Evolutionary conservation across 2,113 vertebrate genomes (phyloP), one percentile per base, ranked within the genome.

Genomic region (Callaeas wilsoni): DNA sequence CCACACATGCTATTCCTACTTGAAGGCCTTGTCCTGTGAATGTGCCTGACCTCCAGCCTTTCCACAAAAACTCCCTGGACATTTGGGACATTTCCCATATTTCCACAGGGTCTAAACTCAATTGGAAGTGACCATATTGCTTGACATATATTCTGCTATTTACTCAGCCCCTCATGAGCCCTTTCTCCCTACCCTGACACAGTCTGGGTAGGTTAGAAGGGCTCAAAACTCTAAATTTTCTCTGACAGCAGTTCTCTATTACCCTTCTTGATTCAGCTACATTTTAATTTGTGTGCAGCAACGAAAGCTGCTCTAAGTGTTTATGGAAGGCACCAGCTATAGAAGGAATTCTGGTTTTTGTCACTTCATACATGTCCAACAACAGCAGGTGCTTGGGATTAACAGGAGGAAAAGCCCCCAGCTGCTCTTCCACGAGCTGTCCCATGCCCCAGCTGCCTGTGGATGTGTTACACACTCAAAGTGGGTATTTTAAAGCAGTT

Each of bases 391-490:
- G 55, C 79, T 86, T 37, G 57, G 77, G 55, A 56, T 16, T 16
- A 65, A n/a, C 2, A 0, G 0, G 11, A 62, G 50, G 37, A 70
- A 44, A 52, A 81, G 18, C 23, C 41, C 10, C 9, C 37, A 25
- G 59, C 32, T 50, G 71, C n/a, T 70, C 64, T 16, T 44, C 49
- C 10, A 6, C 0, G 47, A 57, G 35, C 57, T 76, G 65, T 62
- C 25, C 35, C 16, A 1, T 7, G 3, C 17, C 50, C 57, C 50
- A 90, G 64, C 68, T 67, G 46, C 17, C 32, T 33, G 16, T 41
- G 32, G 59, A 37, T 10, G 8, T 1, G 1, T 6, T 19, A 10
- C n/a, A 7, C 39, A 4, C 9, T n/a, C 67, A n/a, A 11, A 56
- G 1, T 11, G 11, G 20, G 53, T 1, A 23, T 44, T 68, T 60